Percentiles rank a stretch among this genome's conserved stretches.
Conservation (phyloP, 1,140 invertebrate species). For the Megalopta genalis region DNA sequence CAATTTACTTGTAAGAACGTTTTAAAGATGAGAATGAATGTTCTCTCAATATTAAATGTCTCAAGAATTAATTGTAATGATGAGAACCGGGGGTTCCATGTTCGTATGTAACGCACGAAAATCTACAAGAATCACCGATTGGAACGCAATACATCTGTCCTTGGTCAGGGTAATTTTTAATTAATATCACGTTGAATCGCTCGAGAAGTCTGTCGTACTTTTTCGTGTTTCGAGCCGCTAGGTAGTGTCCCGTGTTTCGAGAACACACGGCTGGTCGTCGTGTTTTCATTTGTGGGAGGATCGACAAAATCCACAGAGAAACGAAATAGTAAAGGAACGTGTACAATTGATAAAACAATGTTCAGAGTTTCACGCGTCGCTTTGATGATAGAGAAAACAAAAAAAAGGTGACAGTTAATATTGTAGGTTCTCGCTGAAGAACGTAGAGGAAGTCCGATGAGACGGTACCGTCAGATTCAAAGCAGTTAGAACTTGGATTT, state of each 20-base stretch:
- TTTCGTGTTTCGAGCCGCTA: background rate
- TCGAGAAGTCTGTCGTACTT: background rate
- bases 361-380: constrained; percentile 27
- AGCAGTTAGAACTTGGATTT: constrained; percentile 74
- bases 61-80: too few species aligned
- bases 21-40: too few species aligned
- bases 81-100: too few species aligned
- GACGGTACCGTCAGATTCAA: constrained; percentile 57
- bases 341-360: constrained; percentile 2
- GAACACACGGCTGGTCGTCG: background rate
- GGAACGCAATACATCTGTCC: too few species aligned
- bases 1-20: too few species aligned
- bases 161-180: background rate
- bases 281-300: constrained; percentile 4
- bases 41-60: too few species aligned
- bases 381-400: constrained; percentile 33
- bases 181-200: background rate
- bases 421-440: constrained; percentile 34
- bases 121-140: too few species aligned
- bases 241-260: too few species aligned
- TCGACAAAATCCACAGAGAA: background rate
- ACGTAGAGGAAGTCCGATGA: constrained; percentile 25
- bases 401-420: constrained; percentile 20
- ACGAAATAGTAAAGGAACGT: constrained; percentile 5
- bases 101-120: too few species aligned